Base-by-base conservation (phyloP, 2,797 vertebrate genomes). In the Siniperca obscura region DNA sequence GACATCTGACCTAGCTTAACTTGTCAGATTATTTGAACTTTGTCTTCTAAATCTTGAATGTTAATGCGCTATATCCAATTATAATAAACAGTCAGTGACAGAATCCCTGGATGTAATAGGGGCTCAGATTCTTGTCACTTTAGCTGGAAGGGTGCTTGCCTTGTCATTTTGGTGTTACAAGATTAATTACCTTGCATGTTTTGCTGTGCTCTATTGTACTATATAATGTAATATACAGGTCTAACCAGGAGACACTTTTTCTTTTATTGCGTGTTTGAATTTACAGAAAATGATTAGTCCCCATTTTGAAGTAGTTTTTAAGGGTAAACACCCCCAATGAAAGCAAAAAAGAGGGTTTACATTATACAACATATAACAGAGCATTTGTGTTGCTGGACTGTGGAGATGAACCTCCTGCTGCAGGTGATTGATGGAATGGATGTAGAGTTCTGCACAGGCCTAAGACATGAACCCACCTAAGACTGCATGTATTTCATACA, bases 41-140 rank as follows among this genome's bases (percentile, higher is more conserved):
- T 83, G 55, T 83, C 76, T 46, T 67, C 72, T 71, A 69, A 74
- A 78, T 73, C 69, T 62, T 59, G 36, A 67, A 70, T 66, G 50
- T 76, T 81, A 84, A 70, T 73, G 64, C 7, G 1, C 40, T 50
- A 81, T 85, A 88, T 85, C 81, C 60, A 44, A 62, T 64, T 70
- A 46, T 75, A 73, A 87, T 79, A 83, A 75, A 66, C 52, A 36
- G 76, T 66, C 66, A 67, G 79, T 1, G 3, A 4, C 34, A 53
- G 53, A 82, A 72, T 82, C 74, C 68, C 34, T 4, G 76, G 56
- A 79, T 80, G 53, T 77, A 70, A 75, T 7, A 66, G 70, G 46
- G 55, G 66, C 78, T 84, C 50, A 52, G 48, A 76, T 75, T 79
- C 17, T 75, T 80, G 77, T 87, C 70, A 61, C 30, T 76, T 81